A percentile compares a stretch with the other conserved stretches of the same genome.
These are phyloP conservation scores for Hyaena hyaena DNA, from an alignment of 2,113 vertebrate genomes.

Conservation along the genomic window DNA sequence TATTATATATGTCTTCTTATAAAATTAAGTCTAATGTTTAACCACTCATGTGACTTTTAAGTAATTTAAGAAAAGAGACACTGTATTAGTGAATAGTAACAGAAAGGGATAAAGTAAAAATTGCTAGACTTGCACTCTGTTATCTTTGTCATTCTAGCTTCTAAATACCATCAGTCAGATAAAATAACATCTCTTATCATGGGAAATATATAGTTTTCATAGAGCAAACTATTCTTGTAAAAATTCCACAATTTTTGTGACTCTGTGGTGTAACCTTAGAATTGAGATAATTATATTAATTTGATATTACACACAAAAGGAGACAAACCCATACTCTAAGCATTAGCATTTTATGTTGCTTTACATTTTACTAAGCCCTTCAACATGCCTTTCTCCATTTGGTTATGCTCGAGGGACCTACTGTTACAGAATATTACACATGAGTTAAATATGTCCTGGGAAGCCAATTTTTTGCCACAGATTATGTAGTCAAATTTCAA, in stretches of 20 bases:
- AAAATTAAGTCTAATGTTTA: background rate
- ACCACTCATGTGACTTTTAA: background rate
- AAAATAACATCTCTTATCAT: background rate
- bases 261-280: background rate
- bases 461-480: background rate
- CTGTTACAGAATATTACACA: background rate
- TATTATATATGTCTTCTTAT: background rate
- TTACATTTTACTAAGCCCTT: background rate
- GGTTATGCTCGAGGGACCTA: background rate
- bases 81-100: background rate
- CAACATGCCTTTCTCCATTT: background rate
- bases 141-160: background rate
- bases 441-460: background rate
- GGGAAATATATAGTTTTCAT: background rate
- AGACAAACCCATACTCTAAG: background rate
- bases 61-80: background rate
- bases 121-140: background rate
- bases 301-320: background rate
- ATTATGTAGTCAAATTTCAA: background rate
- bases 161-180: background rate
- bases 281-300: background rate
- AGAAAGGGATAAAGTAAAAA: background rate
- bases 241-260: background rate
- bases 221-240: background rate
- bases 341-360: background rate